Conservation (phyloP, 2,113 vertebrate species). For the Sminthopsis crassicaudata region DNA sequence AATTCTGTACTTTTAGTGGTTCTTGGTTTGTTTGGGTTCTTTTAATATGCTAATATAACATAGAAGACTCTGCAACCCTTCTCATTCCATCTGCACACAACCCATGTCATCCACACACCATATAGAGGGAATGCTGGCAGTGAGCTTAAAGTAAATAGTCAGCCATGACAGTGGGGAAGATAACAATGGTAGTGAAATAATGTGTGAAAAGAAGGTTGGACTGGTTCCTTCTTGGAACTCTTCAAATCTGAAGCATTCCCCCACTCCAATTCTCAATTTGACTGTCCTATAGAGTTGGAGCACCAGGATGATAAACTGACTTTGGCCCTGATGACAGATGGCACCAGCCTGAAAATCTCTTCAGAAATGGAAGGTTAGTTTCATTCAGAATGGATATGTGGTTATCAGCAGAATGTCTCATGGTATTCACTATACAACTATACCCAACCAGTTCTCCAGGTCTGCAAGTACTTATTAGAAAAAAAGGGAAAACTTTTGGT, state of each 20-base stretch:
- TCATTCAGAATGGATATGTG: neutral
- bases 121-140: neutral
- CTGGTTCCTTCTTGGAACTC: neutral
- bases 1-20: neutral
- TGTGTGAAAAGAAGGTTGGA: neutral
- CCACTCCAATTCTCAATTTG: neutral
- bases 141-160: neutral
- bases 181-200: neutral
- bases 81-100: neutral
- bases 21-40: neutral
- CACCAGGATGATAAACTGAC: neutral
- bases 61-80: neutral
- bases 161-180: neutral
- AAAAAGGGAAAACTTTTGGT: neutral
- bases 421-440: neutral
- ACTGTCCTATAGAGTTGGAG: neutral
- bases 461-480: neutral
- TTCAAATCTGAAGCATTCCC: neutral
- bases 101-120: neutral
- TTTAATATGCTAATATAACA: neutral
- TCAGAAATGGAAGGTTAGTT: neutral
- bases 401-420: neutral
- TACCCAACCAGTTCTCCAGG: neutral
- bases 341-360: neutral
- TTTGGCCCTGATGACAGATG: neutral